phyloP scores from a whole-genome alignment of 2,888 invertebrate species.

The Temnothorax unifasciatus region DNA sequence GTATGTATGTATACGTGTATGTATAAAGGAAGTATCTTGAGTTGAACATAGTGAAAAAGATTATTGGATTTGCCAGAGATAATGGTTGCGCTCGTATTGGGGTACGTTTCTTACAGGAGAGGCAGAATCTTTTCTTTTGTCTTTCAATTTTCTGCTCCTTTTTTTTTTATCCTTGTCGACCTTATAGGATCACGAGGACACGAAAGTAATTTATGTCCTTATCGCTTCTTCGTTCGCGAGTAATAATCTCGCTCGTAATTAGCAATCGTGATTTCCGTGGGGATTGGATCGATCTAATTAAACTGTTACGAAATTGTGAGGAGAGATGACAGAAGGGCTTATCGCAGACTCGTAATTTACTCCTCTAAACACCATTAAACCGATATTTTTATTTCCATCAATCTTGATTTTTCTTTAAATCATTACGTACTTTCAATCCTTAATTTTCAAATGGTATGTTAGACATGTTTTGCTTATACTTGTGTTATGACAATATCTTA shows the following conservation, averaged over 20 bases:
- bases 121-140: constrained; percentile 20
- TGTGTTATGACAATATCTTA: background rate
- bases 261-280: constrained; percentile 11
- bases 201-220: constrained; percentile 38
- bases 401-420: background rate
- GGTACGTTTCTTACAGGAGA: constrained; percentile 26
- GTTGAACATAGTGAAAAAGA: constrained; percentile 56
- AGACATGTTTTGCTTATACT: background rate
- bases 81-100: constrained; percentile 29
- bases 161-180: constrained; percentile 1
- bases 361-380: constrained; percentile 1
- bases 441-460: background rate
- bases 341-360: background rate
- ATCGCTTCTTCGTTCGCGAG: constrained; percentile 13
- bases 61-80: constrained; percentile 48
- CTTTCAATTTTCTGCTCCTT: background rate
- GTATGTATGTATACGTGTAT: background rate
- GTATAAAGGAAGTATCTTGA: constrained; percentile 39
- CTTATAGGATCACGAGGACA: constrained; percentile 14
- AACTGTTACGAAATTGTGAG: background rate
- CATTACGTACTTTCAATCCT: background rate
- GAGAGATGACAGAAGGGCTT: background rate
- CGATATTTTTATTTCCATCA: background rate
- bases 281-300: constrained; percentile 27
- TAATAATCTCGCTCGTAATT: constrained; percentile 44